Base-by-base conservation (phyloP, 2,113 vertebrate species). In the Cebidichthys violaceus region DNA sequence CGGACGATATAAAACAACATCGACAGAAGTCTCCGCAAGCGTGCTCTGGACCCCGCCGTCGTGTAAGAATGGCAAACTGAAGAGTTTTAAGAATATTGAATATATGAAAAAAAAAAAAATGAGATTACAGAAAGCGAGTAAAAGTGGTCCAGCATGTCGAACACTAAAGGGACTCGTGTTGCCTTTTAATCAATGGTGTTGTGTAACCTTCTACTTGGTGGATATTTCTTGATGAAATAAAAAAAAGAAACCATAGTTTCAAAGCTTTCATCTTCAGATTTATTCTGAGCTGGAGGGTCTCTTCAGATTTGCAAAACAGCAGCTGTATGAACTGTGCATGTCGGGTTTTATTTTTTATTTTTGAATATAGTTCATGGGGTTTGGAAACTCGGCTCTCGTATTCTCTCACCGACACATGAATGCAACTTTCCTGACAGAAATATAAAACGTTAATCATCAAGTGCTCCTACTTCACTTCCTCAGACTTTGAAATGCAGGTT, bases 1-100 rank as follows among this genome's bases (percentile, higher is more conserved):
- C 71, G 65, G 68, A 59, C 55, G 72, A 88, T 77, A 81, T 86
- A 81, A 89, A 85, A 91, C 90, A 82, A 90, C 90, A 89, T 86
- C 65, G 77, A 68, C 27, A 76, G 6, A 81, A 70, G 71, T 73
- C 80, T 86, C 33, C 35, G 71, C 24, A 33, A 31, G 27, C 81
- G 60, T 14, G 31, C 72, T 75, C 41, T 82, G 55, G 50, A 50
- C 20, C 74, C 29, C 43, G 70, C 18, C 41, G 43, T 70, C 41
- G 41, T 75, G 22, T 82, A 39, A 75, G 29, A 79, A 70, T 18
- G 10, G n/a, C 24, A 72, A 69, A 54, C 0, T 74, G 50, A 77
- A 37, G 65, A 71, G 66, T 82, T 83, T 57, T 2, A 79, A 65
- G 61, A 8, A 68, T 24, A 71, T 70, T 62, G 14, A 22, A 77